phyloP scores from a whole-genome alignment of 2,113 vertebrate genomes.

The Hippocampus barbouri region DNA sequence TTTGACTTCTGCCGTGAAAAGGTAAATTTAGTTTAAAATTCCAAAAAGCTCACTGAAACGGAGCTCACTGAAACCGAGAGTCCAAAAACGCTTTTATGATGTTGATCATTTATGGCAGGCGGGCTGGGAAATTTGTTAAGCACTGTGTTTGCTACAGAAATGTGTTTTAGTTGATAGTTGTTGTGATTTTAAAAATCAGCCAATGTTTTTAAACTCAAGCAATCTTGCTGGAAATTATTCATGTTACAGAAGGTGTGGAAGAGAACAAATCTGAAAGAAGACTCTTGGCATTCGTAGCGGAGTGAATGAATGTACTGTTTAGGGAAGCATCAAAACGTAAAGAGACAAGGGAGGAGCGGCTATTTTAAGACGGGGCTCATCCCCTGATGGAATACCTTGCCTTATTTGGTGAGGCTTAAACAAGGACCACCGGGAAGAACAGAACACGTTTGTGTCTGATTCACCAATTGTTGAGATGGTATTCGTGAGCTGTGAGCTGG shows the following conservation, averaged over 20 bases:
- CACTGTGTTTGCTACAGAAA: background rate
- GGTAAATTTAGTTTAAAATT: background rate
- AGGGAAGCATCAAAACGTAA: conserved; percentile 56
- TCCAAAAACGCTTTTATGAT: background rate
- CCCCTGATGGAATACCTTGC: conserved; percentile 68
- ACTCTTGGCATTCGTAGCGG: conserved; percentile 1
- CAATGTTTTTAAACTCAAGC: background rate
- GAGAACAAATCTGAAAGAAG: conserved; percentile 13
- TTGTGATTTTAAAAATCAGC: background rate
- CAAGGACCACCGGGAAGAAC: conserved; percentile 49
- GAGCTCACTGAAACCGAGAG: background rate
- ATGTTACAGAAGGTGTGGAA: background rate
- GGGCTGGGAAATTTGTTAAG: background rate
- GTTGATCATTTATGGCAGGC: background rate
- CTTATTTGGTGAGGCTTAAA: conserved; percentile 73
- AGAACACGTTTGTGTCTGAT: conserved; percentile 54
- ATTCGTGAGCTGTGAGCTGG: conserved; percentile 25
- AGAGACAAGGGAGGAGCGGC: conserved; percentile 49
- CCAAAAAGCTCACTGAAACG: background rate
- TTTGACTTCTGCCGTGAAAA: background rate
- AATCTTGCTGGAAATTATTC: background rate
- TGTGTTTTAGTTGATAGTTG: background rate
- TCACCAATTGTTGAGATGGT: conserved; percentile 26
- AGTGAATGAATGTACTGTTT: conserved; percentile 48
- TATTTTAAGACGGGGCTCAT: conserved; percentile 69